Evolutionary conservation across 2,888 invertebrate species (phyloP).

Genomic region (Brachyptera putata): DNA sequence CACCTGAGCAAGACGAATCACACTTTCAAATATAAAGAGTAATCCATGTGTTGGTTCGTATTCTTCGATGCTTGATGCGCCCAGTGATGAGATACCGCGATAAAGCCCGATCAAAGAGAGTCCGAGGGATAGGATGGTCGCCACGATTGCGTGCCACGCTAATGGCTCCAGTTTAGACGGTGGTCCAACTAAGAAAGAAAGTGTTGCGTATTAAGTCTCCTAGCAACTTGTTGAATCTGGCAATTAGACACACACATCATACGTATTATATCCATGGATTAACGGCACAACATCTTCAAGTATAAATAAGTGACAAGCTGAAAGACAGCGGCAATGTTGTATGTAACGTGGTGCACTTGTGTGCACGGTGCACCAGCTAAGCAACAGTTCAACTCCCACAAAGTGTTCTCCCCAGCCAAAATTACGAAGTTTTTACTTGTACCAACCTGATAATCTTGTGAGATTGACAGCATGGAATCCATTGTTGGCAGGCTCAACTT

Average conservation of each 20-base stretch:
- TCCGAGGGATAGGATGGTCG: conserved; percentile 6
- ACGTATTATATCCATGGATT: too few species aligned
- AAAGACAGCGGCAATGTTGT: too few species aligned
- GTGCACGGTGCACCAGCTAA: too few species aligned
- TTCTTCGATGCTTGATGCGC: conserved; percentile 20
- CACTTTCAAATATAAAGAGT: conserved; percentile 23
- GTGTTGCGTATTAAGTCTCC: too few species aligned
- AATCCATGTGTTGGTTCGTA: conserved; percentile 20
- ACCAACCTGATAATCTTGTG: conserved; percentile 34
- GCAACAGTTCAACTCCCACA: too few species aligned
- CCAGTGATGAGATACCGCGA: conserved; percentile 21
- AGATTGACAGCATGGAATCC: conserved; percentile 35
- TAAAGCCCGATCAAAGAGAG: conserved; percentile 25
- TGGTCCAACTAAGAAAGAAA: conserved; percentile 36
- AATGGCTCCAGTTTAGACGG: conserved; percentile 37
- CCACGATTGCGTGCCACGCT: conserved; percentile 31
- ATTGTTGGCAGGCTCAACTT: conserved; percentile 37
- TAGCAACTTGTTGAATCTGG: too few species aligned
- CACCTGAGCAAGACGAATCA: conserved; percentile 13
- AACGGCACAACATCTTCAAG: too few species aligned
- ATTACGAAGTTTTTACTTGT: too few species aligned
- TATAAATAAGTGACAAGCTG: too few species aligned
- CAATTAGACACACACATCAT: too few species aligned
- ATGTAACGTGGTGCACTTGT: too few species aligned
- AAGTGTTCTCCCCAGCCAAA: too few species aligned